These are phyloP conservation scores for Lordiphosa mommai DNA, from an alignment of 1,140 invertebrate species.

Conservation along the genomic window DNA sequence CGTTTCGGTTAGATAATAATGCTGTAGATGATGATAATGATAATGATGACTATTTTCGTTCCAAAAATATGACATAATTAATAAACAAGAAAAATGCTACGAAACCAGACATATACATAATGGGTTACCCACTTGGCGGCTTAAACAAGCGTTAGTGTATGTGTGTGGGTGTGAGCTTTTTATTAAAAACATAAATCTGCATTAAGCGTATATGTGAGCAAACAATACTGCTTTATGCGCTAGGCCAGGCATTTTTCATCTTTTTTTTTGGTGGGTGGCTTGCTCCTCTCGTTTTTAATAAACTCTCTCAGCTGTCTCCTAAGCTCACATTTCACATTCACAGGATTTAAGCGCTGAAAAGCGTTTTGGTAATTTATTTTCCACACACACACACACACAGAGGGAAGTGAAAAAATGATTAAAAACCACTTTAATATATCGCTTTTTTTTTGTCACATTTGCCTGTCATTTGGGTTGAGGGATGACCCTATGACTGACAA, in stretches of 20 bases:
- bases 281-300: constrained; percentile 64
- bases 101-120: constrained; percentile 15
- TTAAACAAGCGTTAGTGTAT: constrained; percentile 14
- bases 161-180: constrained; percentile 23
- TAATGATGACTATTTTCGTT: constrained; percentile 4
- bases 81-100: constrained; percentile 1
- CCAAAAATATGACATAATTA: constrained; percentile 44
- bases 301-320: constrained; percentile 46
- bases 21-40: constrained; percentile 13
- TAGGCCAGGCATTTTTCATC: constrained; percentile 65
- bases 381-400: constrained; percentile 16
- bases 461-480: not conserved
- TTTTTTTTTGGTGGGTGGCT: constrained; percentile 36
- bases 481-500: too few relatives aligned
- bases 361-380: constrained; percentile 58
- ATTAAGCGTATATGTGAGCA: constrained; percentile 40
- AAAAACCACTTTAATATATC: constrained; percentile 69
- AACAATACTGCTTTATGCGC: constrained; percentile 49
- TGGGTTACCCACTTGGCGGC: constrained; percentile 45
- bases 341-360: constrained; percentile 35
- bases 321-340: constrained; percentile 12
- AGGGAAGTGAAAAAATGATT: constrained; percentile 49
- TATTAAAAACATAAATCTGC: constrained; percentile 76
- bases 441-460: constrained; percentile 45
- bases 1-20: constrained; percentile 11